These are phyloP conservation scores for Hemicentrotus pulcherrimus DNA, from an alignment of 35 echinoderm and acorn worm genomes.

Conservation along the genomic window DNA sequence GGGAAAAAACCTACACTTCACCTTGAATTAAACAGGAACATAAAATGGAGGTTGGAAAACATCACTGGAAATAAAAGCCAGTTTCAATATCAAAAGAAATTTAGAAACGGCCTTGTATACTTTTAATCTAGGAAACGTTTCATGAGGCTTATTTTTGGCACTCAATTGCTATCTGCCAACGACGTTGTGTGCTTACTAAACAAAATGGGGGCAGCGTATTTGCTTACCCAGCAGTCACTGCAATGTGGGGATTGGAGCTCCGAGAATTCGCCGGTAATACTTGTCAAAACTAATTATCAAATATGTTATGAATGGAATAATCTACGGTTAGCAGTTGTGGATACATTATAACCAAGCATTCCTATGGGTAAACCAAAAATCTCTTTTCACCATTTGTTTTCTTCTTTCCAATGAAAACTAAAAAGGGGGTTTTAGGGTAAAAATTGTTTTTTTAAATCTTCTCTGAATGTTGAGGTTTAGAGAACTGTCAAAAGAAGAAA, in stretches of 20 bases:
- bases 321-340: background rate
- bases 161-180: background rate
- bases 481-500: background rate
- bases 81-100: background rate
- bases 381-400: background rate
- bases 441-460: background rate
- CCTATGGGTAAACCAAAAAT: background rate
- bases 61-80: background rate
- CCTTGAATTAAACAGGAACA: background rate
- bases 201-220: background rate
- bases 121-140: slow-evolving; percentile 5
- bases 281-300: slow-evolving; percentile 13
- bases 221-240: background rate
- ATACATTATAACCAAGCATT: background rate
- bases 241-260: background rate
- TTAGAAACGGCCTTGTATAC: background rate
- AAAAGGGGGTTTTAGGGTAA: background rate
- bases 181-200: background rate
- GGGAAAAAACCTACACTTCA: background rate
- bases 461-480: background rate
- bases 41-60: background rate
- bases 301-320: background rate
- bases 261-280: background rate
- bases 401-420: background rate
- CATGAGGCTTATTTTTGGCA: slow-evolving; percentile 3